These are phyloP conservation scores for Orientallactaga sibirica DNA, from an alignment of 2,797 vertebrate species.

Conservation along the genomic window DNA sequence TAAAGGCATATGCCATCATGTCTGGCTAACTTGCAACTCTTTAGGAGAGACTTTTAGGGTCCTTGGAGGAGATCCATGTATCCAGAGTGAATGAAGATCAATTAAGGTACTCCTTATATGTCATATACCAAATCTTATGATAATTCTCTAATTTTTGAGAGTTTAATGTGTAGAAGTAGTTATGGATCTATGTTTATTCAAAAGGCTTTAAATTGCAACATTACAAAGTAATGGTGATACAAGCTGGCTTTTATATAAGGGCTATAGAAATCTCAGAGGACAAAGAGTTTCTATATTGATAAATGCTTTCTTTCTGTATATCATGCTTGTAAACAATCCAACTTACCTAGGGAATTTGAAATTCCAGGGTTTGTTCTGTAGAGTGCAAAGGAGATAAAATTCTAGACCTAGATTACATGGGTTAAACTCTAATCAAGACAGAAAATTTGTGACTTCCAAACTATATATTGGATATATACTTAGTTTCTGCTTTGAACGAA, in stretches of 20 bases:
- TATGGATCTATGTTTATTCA: not conserved
- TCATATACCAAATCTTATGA: not conserved
- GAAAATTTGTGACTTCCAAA: constrained; percentile 73
- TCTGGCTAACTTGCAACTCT: no score
- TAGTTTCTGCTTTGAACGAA: constrained; percentile 80
- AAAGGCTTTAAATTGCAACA: constrained; percentile 31
- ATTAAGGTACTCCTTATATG: no score
- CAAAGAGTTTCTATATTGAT: constrained; percentile 79
- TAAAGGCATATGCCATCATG: no score
- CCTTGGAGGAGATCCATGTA: no score
- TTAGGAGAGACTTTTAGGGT: no score
- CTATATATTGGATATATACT: constrained; percentile 65
- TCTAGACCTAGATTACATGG: not conserved
- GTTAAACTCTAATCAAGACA: constrained; percentile 57
- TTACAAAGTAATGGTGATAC: constrained; percentile 44
- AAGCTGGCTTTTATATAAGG: constrained; percentile 71
- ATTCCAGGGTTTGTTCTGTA: constrained; percentile 76
- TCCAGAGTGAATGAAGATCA: no score
- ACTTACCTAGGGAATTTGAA: constrained; percentile 62
- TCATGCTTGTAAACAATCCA: constrained; percentile 69
- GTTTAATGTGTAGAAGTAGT: not conserved
- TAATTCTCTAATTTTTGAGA: constrained; percentile 27
- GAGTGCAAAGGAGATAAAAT: constrained; percentile 42
- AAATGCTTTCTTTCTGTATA: constrained; percentile 75
- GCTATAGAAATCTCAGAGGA: constrained; percentile 43